phyloP scores from a whole-genome alignment of 2,888 invertebrate genomes.

The Tromatobia lineatoria region DNA sequence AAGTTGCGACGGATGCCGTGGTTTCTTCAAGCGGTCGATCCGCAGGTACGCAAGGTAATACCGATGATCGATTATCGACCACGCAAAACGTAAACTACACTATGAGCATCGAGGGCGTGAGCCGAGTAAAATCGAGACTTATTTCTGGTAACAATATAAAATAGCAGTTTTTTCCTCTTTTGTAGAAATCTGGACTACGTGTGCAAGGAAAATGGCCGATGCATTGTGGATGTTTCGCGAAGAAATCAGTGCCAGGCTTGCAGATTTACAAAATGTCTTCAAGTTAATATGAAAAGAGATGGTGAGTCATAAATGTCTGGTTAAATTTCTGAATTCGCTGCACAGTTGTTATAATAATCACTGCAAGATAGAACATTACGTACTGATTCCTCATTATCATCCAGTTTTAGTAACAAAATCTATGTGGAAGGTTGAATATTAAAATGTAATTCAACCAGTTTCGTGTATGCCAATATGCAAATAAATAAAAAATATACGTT shows the following conservation, averaged over 20 bases:
- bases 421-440: too few relatives aligned
- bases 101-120: background rate
- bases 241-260: slow-evolving; percentile 98
- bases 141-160: background rate
- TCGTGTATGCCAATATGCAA: too few relatives aligned
- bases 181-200: slow-evolving; percentile 94
- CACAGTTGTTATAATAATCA: too few relatives aligned
- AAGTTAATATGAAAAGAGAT: slow-evolving; percentile 97
- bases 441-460: too few relatives aligned
- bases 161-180: slow-evolving; percentile 55
- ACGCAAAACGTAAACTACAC: background rate
- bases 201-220: slow-evolving; percentile 95
- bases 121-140: background rate
- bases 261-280: slow-evolving; percentile 95
- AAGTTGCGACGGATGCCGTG: slow-evolving; percentile 95
- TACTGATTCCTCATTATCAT: background rate
- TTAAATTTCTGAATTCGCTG: background rate
- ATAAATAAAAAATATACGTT: too few relatives aligned
- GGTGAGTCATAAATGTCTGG: slow-evolving; percentile 88
- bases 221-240: slow-evolving; percentile 96
- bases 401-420: too few relatives aligned
- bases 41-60: slow-evolving; percentile 89
- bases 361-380: background rate
- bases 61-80: slow-evolving; percentile 58
- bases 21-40: slow-evolving; percentile 97